phyloP scores from a whole-genome alignment of 2,888 invertebrate species.

The Tenthredo livida region DNA sequence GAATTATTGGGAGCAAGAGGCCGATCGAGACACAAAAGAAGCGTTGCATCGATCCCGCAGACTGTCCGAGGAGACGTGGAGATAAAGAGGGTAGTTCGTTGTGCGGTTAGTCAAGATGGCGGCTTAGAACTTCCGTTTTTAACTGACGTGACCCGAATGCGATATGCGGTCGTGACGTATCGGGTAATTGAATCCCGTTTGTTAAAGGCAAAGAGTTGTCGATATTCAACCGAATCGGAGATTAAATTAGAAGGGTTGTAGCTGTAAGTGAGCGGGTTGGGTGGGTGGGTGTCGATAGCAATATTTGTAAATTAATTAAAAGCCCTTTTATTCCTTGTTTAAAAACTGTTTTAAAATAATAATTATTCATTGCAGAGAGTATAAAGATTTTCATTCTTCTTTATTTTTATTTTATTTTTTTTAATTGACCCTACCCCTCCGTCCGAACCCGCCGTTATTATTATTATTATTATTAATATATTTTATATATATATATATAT shows the following conservation, averaged over 20 bases:
- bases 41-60: conserved; percentile 43
- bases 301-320: neutral
- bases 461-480: neutral
- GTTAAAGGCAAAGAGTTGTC: conserved; percentile 39
- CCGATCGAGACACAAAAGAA: neutral
- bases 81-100: conserved; percentile 32
- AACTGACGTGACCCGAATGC: conserved; percentile 70
- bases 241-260: neutral
- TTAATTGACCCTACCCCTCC: neutral
- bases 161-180: conserved; percentile 64
- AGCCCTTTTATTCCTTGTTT: neutral
- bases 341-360: neutral
- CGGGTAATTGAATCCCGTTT: conserved; percentile 66
- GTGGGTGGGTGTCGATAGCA: neutral
- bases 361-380: neutral
- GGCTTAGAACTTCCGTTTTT: conserved; percentile 58
- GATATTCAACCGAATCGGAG: conserved; percentile 19
- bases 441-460: neutral
- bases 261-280: neutral
- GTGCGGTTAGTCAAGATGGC: conserved; percentile 50
- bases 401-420: neutral
- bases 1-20: neutral
- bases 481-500: too few relatives aligned
- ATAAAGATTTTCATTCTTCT: neutral
- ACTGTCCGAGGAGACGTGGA: conserved; percentile 37